Evolutionary conservation across 1,140 invertebrate species (phyloP).

Genomic region (Geopemphigus sp.): DNA sequence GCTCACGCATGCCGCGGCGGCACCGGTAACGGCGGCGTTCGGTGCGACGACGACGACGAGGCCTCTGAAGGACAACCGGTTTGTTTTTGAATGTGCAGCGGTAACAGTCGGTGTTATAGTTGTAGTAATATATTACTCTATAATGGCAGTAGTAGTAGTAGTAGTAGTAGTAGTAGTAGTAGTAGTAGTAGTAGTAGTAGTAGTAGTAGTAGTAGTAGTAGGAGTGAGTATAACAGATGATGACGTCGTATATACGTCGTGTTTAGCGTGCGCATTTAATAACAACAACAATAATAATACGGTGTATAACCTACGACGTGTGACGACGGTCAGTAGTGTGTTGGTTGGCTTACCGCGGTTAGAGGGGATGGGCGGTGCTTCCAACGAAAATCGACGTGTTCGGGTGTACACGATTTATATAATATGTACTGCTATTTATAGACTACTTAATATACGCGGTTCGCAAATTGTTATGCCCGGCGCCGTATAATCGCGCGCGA

Average conservation of each 20-base stretch:
- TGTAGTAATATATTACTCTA: not conserved
- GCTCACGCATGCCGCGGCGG: not conserved
- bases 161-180: slow-evolving; percentile 3
- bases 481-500: too few relatives aligned
- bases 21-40: too few relatives aligned
- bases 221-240: not conserved
- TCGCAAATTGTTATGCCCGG: too few relatives aligned
- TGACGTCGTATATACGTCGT: not conserved
- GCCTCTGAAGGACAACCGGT: slow-evolving; percentile 43
- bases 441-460: too few relatives aligned
- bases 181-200: not conserved
- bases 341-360: too few relatives aligned
- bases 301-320: not conserved
- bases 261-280: not conserved
- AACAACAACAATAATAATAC: not conserved
- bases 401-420: not conserved
- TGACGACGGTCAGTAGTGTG: not conserved
- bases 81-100: not conserved
- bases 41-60: slow-evolving; percentile 14
- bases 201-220: not conserved
- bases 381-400: not conserved
- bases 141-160: not conserved
- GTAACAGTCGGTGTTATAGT: not conserved
- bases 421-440: too few relatives aligned
- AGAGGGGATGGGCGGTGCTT: not conserved